Percentiles rank a stretch among this genome's conserved stretches.
phyloP scores from a whole-genome alignment of 2,113 vertebrate species.

The Syngnathus typhle region DNA sequence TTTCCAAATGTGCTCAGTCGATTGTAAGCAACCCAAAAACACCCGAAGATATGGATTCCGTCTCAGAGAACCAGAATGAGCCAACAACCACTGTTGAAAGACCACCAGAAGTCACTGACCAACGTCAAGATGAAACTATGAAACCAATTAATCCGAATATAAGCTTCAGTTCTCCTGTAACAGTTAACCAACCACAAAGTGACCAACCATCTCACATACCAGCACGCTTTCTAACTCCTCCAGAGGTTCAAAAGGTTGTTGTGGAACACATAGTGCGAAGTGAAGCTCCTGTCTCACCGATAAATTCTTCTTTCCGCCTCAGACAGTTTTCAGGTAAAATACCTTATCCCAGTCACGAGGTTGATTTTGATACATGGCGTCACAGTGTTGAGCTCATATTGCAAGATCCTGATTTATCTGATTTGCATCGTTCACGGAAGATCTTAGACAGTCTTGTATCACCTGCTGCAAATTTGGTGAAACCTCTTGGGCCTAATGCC shows the following conservation, averaged over 20 bases:
- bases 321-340: background rate
- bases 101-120: too few species aligned
- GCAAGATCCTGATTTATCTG: background rate
- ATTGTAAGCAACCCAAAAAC: background rate
- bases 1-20: background rate
- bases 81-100: too few species aligned
- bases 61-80: background rate
- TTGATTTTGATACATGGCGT: background rate
- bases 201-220: too few species aligned
- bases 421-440: background rate
- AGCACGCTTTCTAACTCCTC: background rate
- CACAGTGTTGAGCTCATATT: background rate
- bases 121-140: background rate
- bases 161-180: background rate
- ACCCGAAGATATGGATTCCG: background rate
- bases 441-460: too few species aligned
- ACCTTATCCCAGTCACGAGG: background rate
- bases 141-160: background rate
- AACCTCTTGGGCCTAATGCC: too few species aligned
- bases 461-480: too few species aligned
- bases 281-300: background rate
- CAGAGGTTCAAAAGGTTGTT: background rate
- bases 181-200: background rate
- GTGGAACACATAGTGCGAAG: background rate
- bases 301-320: background rate